A percentile compares a stretch with the other conserved stretches of the same genome.
These are phyloP conservation scores for Burhinus oedicnemus DNA, from an alignment of 2,113 vertebrate genomes.

Conservation along the genomic window DNA sequence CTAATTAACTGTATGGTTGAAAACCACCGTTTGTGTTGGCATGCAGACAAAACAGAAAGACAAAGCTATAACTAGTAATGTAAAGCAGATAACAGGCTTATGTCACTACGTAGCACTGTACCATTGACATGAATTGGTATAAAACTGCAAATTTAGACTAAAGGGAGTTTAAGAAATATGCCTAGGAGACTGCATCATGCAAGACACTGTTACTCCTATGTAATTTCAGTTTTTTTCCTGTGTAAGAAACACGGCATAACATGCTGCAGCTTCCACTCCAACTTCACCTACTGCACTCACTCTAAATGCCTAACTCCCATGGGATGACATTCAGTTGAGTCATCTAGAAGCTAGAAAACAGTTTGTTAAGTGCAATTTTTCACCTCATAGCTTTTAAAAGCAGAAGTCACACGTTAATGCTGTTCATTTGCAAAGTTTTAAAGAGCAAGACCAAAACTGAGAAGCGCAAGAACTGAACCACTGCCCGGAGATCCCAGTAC, in stretches of 20 bases:
- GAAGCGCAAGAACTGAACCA: background rate
- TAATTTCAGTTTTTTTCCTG: background rate
- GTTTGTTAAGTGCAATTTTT: background rate
- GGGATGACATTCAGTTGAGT: background rate
- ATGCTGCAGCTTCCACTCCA: background rate
- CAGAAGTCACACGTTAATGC: background rate
- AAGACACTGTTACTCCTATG: background rate
- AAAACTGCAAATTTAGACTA: background rate
- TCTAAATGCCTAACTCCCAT: background rate
- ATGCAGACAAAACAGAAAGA: background rate
- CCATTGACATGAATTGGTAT: background rate
- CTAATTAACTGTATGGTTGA: background rate
- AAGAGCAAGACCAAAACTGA: background rate
- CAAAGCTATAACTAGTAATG: background rate
- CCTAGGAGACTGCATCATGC: background rate
- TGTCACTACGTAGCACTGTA: background rate
- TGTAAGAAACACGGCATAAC: background rate
- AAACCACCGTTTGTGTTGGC: accelerated
- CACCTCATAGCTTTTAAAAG: background rate
- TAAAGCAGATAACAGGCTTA: background rate
- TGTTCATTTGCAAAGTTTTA: background rate
- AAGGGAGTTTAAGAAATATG: background rate
- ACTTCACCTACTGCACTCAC: background rate
- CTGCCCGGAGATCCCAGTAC: background rate
- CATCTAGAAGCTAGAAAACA: background rate